phyloP scores from a whole-genome alignment of 2,113 vertebrate species.

The Grallaria varia region DNA sequence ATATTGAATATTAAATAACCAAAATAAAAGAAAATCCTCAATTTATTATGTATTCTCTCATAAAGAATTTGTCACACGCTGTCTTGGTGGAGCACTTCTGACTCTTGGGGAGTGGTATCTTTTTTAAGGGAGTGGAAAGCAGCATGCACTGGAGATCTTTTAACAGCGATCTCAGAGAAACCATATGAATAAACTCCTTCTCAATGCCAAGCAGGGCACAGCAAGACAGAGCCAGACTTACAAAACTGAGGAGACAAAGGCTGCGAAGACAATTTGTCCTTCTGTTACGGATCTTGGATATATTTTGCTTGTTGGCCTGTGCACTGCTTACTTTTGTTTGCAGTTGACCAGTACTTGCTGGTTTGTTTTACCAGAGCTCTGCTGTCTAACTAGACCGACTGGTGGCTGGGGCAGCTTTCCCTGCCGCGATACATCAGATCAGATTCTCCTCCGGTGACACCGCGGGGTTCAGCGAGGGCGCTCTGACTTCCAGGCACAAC shows the following conservation, averaged over 20 bases:
- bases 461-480: neutral
- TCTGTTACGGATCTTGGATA: neutral
- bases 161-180: neutral
- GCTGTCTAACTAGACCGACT: neutral
- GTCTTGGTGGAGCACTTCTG: slow-evolving; percentile 17
- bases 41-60: slow-evolving; percentile 52
- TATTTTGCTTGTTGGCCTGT: neutral
- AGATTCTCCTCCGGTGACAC: slow-evolving; percentile 22
- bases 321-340: neutral
- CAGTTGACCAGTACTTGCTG: neutral
- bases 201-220: neutral
- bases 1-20: slow-evolving; percentile 63
- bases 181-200: slow-evolving; percentile 2
- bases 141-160: neutral
- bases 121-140: neutral
- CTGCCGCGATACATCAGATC: neutral
- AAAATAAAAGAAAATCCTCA: slow-evolving; percentile 63
- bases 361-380: neutral
- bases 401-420: slow-evolving; percentile 25
- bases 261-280: slow-evolving; percentile 16
- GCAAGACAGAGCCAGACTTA: slow-evolving; percentile 27
- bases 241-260: slow-evolving; percentile 34
- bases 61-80: slow-evolving; percentile 37
- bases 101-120: neutral
- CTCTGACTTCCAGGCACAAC: neutral